Evolutionary conservation across 53 echinoderm and acorn worm species (phyloP).

Genomic region (Astropecten irregularis): DNA sequence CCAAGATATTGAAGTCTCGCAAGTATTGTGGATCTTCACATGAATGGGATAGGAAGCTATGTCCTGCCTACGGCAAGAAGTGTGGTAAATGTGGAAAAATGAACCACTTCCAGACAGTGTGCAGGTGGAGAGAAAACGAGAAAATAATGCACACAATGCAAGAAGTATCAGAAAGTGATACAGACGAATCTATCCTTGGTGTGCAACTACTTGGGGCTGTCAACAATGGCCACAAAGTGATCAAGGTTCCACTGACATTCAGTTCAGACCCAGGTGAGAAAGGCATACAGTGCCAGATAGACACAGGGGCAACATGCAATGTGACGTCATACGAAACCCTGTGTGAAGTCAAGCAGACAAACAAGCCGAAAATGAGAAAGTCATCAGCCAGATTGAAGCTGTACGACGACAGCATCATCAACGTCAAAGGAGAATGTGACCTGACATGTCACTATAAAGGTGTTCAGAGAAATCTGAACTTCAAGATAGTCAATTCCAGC

Average conservation of each 20-base stretch:
- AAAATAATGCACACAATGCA: too few species aligned
- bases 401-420: constrained; percentile 22
- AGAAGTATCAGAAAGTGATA: neutral
- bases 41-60: neutral
- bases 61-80: constrained; percentile 55
- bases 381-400: constrained; percentile 32
- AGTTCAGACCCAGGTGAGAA: neutral
- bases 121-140: neutral
- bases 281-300: constrained; percentile 15
- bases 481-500: constrained; percentile 33
- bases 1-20: neutral
- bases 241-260: neutral
- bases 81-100: constrained; percentile 21
- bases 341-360: constrained; percentile 9
- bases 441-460: constrained; percentile 20
- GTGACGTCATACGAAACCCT: constrained; percentile 25
- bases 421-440: constrained; percentile 11
- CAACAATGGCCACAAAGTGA: neutral
- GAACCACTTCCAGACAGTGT: constrained; percentile 45
- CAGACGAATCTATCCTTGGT: neutral
- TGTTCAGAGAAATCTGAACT: neutral
- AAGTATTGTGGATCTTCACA: constrained; percentile 29
- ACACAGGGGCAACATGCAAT: constrained; percentile 51
- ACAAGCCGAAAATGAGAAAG: neutral
- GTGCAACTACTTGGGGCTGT: constrained; percentile 2